A percentile compares a stretch with the other conserved stretches of the same genome.
phyloP scores from a whole-genome alignment of 1,140 invertebrate species.

The Manduca sexta region DNA sequence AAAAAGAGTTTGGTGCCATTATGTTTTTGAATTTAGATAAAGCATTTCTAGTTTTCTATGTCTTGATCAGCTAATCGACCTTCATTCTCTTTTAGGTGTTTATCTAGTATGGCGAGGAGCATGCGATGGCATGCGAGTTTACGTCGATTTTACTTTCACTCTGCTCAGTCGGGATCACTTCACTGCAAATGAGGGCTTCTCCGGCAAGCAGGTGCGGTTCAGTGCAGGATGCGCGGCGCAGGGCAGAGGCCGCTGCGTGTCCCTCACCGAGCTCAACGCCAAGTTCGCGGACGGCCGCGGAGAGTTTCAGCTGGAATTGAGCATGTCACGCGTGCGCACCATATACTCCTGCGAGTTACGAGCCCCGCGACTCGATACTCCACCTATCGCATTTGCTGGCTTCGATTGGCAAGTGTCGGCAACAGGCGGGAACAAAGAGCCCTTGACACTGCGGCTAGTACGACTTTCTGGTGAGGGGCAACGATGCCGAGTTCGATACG shows the following conservation, averaged over 20 bases:
- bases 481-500: conserved; percentile 84
- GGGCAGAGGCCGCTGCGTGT: conserved; percentile 86
- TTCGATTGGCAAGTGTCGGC: conserved; percentile 90
- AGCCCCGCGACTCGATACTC: conserved; percentile 70
- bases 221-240: conserved; percentile 83
- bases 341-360: conserved; percentile 83
- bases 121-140: conserved; percentile 83
- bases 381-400: conserved; percentile 72
- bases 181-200: conserved; percentile 87
- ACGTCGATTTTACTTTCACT: conserved; percentile 89
- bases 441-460: conserved; percentile 78
- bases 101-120: conserved; percentile 87
- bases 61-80: no score
- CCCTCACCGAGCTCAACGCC: conserved; percentile 82
- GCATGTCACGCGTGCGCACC: conserved; percentile 84
- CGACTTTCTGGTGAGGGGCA: conserved; percentile 88
- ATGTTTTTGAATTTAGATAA: no score
- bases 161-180: conserved; percentile 90
- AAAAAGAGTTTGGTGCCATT: no score
- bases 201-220: conserved; percentile 84
- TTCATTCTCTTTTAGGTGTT: conserved; percentile 78
- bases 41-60: no score
- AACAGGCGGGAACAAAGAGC: conserved; percentile 77
- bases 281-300: conserved; percentile 89
- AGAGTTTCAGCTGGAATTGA: conserved; percentile 88